A percentile compares a stretch with the other conserved stretches of the same genome.
phyloP scores from a whole-genome alignment of 1,140 invertebrate species.

The Orius insidiosus region DNA sequence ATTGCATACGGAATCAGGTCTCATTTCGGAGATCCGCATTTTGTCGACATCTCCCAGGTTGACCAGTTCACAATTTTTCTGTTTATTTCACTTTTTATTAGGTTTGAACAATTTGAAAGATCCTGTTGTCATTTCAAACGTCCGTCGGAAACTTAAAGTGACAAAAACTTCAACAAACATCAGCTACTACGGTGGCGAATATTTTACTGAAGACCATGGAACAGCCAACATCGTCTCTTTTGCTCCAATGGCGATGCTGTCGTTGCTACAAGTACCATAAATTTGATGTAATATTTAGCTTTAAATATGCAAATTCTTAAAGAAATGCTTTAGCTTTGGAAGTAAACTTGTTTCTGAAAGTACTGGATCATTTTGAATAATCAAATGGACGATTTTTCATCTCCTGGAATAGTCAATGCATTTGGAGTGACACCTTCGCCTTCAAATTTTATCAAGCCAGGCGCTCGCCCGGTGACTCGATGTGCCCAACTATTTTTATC shows the following conservation, averaged over 20 bases:
- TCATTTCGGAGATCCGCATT: conserved; percentile 67
- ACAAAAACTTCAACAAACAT: conserved; percentile 46
- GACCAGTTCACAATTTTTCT: too few species aligned
- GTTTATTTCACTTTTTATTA: not conserved
- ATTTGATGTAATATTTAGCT: conserved; percentile 62
- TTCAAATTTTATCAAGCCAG: conserved; percentile 59
- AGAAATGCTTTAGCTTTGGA: conserved; percentile 56
- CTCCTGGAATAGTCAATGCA: conserved; percentile 54
- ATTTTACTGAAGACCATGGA: conserved; percentile 44
- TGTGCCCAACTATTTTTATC: conserved; percentile 67
- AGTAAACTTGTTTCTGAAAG: conserved; percentile 46
- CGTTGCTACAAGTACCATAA: conserved; percentile 74
- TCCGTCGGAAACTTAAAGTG: conserved; percentile 46
- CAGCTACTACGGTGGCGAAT: conserved; percentile 47
- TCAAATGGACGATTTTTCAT: conserved; percentile 92
- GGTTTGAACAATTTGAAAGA: conserved; percentile 42
- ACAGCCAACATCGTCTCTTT: conserved; percentile 75
- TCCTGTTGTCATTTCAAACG: conserved; percentile 37
- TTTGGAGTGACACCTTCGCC: conserved; percentile 62
- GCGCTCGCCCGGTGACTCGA: conserved; percentile 81
- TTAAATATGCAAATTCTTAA: too few species aligned
- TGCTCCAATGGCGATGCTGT: conserved; percentile 71
- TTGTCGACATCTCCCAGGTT: conserved; percentile 19
- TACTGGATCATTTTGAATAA: conserved; percentile 83
- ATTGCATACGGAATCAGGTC: conserved; percentile 81